phyloP scores from a whole-genome alignment of 2,113 vertebrate species.

The Xenopus laevis region DNA sequence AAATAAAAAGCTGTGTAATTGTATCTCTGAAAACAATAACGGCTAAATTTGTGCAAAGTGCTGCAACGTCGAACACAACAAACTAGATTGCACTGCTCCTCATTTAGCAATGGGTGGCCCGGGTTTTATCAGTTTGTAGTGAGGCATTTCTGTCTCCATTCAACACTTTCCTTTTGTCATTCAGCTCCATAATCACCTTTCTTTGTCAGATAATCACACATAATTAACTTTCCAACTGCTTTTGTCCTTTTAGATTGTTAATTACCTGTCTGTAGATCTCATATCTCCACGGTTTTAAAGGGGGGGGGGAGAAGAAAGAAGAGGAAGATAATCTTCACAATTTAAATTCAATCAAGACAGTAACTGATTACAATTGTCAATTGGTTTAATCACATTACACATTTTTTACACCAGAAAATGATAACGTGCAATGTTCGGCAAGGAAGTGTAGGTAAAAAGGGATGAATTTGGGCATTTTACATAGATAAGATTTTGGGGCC shows the following conservation, averaged over 20 bases:
- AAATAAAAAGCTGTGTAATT: constrained; percentile 39
- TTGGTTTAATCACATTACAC: constrained; percentile 51
- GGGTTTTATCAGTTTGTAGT: constrained; percentile 60
- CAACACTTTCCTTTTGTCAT: constrained; percentile 58
- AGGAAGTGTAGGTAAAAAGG: too few relatives aligned
- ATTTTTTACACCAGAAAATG: constrained; percentile 23
- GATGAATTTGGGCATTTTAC: too few relatives aligned
- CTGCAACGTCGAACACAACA: constrained; percentile 47
- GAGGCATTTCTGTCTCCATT: constrained; percentile 54
- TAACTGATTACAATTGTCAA: constrained; percentile 52
- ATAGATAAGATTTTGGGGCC: too few relatives aligned
- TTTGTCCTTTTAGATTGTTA: constrained; percentile 58
- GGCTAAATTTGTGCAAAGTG: constrained; percentile 38
- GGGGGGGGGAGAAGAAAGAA: constrained; percentile 45
- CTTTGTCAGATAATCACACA: constrained; percentile 65
- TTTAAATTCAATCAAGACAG: constrained; percentile 47
- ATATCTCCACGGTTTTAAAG: constrained; percentile 50
- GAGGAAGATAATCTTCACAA: constrained; percentile 53
- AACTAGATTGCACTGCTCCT: constrained; percentile 52
- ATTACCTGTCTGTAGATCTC: constrained; percentile 57
- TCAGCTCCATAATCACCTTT: constrained; percentile 60
- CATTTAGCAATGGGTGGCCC: constrained; percentile 57
- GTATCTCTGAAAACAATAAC: constrained; percentile 32
- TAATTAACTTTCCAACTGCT: constrained; percentile 67
- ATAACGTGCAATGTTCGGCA: too few relatives aligned